Percentiles rank a stretch among this genome's conserved stretches.
Evolutionary conservation across 2,888 invertebrate species (phyloP).

Genomic region (Spilosoma lubricipeda): DNA sequence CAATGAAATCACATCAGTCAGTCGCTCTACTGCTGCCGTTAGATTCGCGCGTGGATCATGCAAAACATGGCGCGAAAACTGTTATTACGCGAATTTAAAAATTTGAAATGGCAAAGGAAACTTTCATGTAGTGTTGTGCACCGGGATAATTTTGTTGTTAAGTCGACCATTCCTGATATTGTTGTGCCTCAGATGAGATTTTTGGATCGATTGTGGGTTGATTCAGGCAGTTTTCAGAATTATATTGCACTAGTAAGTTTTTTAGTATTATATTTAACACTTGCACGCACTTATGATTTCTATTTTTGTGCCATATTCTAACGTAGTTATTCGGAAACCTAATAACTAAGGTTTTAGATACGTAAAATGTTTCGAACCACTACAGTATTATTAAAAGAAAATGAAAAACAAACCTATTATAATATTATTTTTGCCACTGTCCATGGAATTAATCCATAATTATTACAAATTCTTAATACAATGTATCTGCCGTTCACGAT

Average conservation of each 20-base stretch:
- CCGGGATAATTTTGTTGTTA: slow-evolving; percentile 68
- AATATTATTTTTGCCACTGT: too few relatives aligned
- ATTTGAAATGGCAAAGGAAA: slow-evolving; percentile 69
- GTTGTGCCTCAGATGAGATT: slow-evolving; percentile 69
- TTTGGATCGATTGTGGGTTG: slow-evolving; percentile 71
- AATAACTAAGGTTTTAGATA: not conserved
- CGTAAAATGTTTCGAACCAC: not conserved
- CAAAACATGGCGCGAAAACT: slow-evolving; percentile 73
- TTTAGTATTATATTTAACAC: not conserved
- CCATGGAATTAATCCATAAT: too few relatives aligned
- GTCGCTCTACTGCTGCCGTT: slow-evolving; percentile 52
- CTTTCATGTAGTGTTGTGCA: slow-evolving; percentile 63
- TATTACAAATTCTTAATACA: too few relatives aligned
- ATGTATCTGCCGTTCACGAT: too few relatives aligned
- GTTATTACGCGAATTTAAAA: slow-evolving; percentile 71
- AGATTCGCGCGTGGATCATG: slow-evolving; percentile 61
- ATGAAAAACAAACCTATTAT: not conserved
- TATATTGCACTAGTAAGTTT: slow-evolving; percentile 77
- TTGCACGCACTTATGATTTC: too few relatives aligned
- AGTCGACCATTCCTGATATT: slow-evolving; percentile 70
- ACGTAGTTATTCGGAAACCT: not conserved
- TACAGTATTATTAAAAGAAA: not conserved
- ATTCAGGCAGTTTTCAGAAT: slow-evolving; percentile 66
- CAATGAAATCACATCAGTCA: slow-evolving; percentile 44
- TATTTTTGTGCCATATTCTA: not conserved